Evolutionary conservation across 1,140 invertebrate species (phyloP).

Genomic region (Drosophila sturtevanti): DNA sequence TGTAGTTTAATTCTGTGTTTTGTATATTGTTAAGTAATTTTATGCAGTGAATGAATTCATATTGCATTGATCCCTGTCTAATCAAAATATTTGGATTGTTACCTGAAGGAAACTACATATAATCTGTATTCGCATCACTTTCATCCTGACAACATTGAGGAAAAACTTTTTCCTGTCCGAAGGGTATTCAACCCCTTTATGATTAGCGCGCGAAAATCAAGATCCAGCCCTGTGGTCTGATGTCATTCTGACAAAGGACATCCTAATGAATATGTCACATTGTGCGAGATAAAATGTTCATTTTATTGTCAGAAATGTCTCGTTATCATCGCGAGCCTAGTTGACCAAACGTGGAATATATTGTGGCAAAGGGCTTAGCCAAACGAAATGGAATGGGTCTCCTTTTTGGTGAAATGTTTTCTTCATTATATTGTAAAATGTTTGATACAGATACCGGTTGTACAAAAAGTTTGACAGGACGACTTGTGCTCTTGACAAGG

Average conservation of each 20-base stretch:
- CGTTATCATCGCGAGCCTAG: slow-evolving; percentile 50
- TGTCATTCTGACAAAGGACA: slow-evolving; percentile 56
- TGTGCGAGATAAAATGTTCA: slow-evolving; percentile 54
- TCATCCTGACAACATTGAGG: slow-evolving; percentile 18
- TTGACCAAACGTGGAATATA: slow-evolving; percentile 48
- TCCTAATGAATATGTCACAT: slow-evolving; percentile 57
- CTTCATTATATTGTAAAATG: slow-evolving; percentile 36
- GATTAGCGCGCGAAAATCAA: slow-evolving; percentile 54
- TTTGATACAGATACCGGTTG: slow-evolving; percentile 3
- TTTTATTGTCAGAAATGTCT: slow-evolving; percentile 57
- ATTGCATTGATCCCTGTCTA: slow-evolving; percentile 1
- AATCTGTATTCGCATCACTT: slow-evolving; percentile 20
- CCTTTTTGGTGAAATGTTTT: slow-evolving; percentile 5
- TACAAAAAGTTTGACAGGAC: slow-evolving; percentile 5
- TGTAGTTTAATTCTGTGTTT: too few species aligned
- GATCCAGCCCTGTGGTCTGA: slow-evolving; percentile 29
- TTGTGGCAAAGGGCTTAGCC: slow-evolving; percentile 42
- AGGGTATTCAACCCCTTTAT: slow-evolving; percentile 44
- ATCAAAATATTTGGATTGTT: slow-evolving; percentile 51
- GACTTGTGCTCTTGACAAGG: slow-evolving; percentile 15
- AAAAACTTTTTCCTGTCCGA: slow-evolving; percentile 27
- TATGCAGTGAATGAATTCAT: background rate
- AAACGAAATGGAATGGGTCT: slow-evolving; percentile 11
- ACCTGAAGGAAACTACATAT: slow-evolving; percentile 41
- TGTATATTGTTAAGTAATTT: background rate